Evolutionary conservation across 2,797 vertebrate genomes (phyloP), one percentile per base, ranked within the genome.

Genomic region (Anguilla anguilla): DNA sequence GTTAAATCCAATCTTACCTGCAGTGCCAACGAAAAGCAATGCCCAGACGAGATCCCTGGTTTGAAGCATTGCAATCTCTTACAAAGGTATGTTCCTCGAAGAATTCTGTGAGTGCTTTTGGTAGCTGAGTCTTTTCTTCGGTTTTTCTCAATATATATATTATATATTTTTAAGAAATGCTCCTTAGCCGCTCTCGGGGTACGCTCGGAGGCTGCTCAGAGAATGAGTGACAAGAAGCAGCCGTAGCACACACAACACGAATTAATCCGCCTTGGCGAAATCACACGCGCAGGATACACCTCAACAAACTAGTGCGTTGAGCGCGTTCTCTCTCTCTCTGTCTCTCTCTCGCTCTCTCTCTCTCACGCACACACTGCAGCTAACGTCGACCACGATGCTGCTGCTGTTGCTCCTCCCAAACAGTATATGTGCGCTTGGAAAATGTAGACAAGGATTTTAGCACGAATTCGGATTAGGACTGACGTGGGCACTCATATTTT

Each of bases 141-240:
- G 93, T 91, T 93, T 91, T 93, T 93, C 91, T 89, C 90, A 57
- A 86, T 88, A 84, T 89, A 67, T 92, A 28, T 86, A 53, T 91
- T 94, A 55, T 90, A 79, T 91, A 91, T 93, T 92, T 94, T 93
- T 92, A 94, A 94, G 93, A 94, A 94, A 89, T 94, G 93, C 94
- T 90, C 91, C 74, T 82, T 94, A 92, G 95, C 96, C 93, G 95
- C 95, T 95, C 90, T 95, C 91, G 93, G 92, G 94, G 96, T 96
- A 96, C 96, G 94, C 95, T 95, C 96, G 94, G 92, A 90, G 92
- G 96, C 96, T 90, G 95, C 94, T 91, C 94, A 87, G 91, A 96
- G 95, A 97, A 96, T 97, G 97, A 98, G 95, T 97, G 98, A 98
- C 97, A 97, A 94, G 96, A 93, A 94, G 90, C 92, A 90, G 96